Base-by-base conservation (phyloP, 2,113 vertebrate species). In the Osmerus eperlanus region DNA sequence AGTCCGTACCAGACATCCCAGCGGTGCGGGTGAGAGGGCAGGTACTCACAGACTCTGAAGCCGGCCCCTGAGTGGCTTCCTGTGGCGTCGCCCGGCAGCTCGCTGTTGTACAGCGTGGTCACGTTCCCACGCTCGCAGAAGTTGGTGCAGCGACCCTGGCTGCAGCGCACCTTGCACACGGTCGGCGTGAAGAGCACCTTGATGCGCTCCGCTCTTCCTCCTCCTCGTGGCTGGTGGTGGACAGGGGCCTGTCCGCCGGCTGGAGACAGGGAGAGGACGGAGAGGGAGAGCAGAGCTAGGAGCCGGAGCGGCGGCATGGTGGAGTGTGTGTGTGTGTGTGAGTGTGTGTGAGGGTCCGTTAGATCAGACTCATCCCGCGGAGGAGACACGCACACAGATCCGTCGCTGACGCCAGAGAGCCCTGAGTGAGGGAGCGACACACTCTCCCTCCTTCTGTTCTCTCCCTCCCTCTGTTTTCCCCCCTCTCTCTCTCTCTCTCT, bases 141-240 rank as follows among this genome's bases (percentile, higher is more conserved):
- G 90, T 97, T 98, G 86, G 93, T 91, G 78, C 97, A 99, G 73
- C 81, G 91, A 21, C 91, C 94, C 0, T 74, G 90, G 70, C 68
- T 85, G 86, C 97, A 99, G 0, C 93, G 96, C 90, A 96, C 93
- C 83, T 94, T 95, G 88, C 97, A 99, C 88, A 98, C 89, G 70
- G 96, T 98, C 4, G 97, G 97, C 2, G 97, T 99, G 90, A 99
- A 99, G 87, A 94, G 86, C 1, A 99, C 95, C 91, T 95, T 94
- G 88, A 99, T 93, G 66, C 84, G 81, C 74, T 91, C 91, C 16
- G 63, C 53, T 86, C 88, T 91, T 14, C 73, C 68, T 16, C 73
- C 71, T 11, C 59, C 65, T 56, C 69, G 29, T 74, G 62, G 75
- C 28, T 12, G 21, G 54, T 56, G 70, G 16, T 41, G 67, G 32